These are phyloP conservation scores for Elephantulus edwardii DNA, from an alignment of 2,113 vertebrate genomes.

Conservation along the genomic window DNA sequence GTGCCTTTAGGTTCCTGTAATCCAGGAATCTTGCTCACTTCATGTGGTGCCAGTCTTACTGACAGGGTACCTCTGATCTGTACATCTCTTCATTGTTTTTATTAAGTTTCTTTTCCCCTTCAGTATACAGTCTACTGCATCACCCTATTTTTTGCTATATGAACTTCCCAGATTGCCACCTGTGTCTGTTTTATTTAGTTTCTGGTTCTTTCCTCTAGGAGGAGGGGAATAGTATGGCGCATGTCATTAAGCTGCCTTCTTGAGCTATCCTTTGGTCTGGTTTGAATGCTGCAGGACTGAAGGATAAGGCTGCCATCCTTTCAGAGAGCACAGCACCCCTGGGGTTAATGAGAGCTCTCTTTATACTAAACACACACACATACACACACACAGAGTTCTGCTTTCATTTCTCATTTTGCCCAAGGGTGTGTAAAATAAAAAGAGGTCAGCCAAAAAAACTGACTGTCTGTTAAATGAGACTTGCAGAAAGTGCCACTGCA, in stretches of 20 bases:
- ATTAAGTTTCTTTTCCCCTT: not conserved
- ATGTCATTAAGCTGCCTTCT: not conserved
- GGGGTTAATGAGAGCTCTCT: not conserved
- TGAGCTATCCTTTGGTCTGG: not conserved
- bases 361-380: not conserved
- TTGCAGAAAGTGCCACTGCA: slow-evolving; percentile 51
- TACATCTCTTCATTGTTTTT: not conserved
- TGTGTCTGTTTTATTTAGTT: not conserved
- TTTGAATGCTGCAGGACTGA: not conserved
- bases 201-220: not conserved
- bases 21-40: no score
- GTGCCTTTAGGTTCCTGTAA: no score
- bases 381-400: not conserved
- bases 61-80: no score
- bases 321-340: not conserved
- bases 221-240: not conserved
- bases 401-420: slow-evolving; percentile 68
- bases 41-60: no score
- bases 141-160: not conserved
- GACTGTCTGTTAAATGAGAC: slow-evolving; percentile 68
- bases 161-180: not conserved
- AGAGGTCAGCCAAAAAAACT: slow-evolving; percentile 48
- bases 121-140: not conserved
- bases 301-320: not conserved
- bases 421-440: slow-evolving; percentile 51